These are phyloP conservation scores for Prietella phreatophila DNA, from an alignment of 2,113 vertebrate genomes.

Conservation along the genomic window DNA sequence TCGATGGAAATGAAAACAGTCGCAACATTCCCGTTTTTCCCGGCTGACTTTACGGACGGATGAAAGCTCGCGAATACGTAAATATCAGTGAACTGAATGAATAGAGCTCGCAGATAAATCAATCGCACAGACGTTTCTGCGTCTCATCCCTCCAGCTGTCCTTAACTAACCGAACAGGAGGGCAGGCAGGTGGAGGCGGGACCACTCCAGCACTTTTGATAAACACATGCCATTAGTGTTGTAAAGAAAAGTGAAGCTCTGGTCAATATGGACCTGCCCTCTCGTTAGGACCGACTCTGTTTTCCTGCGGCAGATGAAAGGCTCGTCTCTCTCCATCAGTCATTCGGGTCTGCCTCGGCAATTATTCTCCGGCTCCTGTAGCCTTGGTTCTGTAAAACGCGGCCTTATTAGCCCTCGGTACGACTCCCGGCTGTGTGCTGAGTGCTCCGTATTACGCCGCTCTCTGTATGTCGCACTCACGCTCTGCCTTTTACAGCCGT, in stretches of 20 bases:
- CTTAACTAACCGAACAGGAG: conserved; percentile 1
- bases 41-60: background rate
- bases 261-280: conserved; percentile 44
- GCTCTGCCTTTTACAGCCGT: background rate
- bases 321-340: conserved; percentile 38
- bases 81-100: background rate
- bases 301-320: conserved; percentile 44
- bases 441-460: conserved; percentile 21
- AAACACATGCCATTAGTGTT: conserved; percentile 48
- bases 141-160: background rate
- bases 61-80: background rate
- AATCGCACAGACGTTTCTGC: background rate
- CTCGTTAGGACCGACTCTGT: conserved; percentile 42
- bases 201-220: conserved; percentile 42
- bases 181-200: conserved; percentile 13
- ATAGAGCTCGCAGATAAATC: background rate
- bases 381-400: conserved; percentile 9
- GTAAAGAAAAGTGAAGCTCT: conserved; percentile 43
- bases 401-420: conserved; percentile 29
- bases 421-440: conserved; percentile 29
- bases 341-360: conserved; percentile 38
- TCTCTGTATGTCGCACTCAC: no score
- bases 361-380: conserved; percentile 41
- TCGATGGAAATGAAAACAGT: background rate
- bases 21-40: background rate